Percentiles rank a stretch among this genome's conserved stretches.
Evolutionary conservation across 2,113 vertebrate species (phyloP).

Genomic region (Actenoides hombroni): DNA sequence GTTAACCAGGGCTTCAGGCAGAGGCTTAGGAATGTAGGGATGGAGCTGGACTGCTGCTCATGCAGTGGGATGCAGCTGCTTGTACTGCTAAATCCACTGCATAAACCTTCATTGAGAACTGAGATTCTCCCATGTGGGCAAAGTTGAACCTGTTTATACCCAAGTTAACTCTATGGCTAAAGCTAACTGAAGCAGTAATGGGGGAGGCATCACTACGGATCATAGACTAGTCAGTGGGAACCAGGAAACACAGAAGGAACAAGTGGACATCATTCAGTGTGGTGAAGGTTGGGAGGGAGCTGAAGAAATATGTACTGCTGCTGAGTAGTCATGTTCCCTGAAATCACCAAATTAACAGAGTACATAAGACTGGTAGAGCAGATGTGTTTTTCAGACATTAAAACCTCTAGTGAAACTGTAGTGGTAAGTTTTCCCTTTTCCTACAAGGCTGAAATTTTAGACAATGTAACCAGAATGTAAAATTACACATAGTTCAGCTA

Average conservation of each 20-base stretch:
- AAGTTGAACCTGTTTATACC: background rate
- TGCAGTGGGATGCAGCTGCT: background rate
- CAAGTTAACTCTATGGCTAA: background rate
- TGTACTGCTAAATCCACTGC: background rate
- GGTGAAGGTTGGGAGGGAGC: background rate
- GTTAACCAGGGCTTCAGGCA: background rate
- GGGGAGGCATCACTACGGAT: background rate
- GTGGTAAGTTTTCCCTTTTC: background rate
- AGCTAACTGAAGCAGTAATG: background rate
- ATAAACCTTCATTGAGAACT: background rate
- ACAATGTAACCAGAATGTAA: background rate
- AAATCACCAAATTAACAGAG: background rate
- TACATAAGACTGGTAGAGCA: background rate
- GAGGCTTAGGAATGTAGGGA: background rate
- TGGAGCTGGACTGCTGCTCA: background rate
- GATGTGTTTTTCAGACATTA: background rate
- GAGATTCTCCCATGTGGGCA: background rate
- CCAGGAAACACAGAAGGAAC: background rate
- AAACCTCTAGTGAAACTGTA: background rate
- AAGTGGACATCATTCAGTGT: rapidly evolving
- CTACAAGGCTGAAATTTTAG: background rate
- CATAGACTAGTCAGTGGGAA: background rate
- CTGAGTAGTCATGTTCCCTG: background rate
- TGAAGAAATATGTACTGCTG: background rate
- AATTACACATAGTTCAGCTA: background rate